A percentile compares a stretch with the other conserved stretches of the same genome.
Evolutionary conservation across 2,113 vertebrate species (phyloP).

Genomic region (Nematolebias whitei): DNA sequence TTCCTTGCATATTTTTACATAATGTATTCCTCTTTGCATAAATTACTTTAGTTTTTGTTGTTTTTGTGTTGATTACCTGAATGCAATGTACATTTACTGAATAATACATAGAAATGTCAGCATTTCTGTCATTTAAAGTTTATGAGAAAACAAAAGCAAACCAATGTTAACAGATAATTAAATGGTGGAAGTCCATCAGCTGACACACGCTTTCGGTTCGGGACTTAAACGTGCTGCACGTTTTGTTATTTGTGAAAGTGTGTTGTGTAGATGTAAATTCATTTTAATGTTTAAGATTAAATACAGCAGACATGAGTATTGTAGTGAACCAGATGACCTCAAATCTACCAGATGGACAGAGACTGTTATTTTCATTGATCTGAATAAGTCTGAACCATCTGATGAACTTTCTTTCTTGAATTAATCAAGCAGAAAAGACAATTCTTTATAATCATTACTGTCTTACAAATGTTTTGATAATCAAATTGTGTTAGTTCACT

Average conservation of each 20-base stretch:
- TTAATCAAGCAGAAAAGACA: too few relatives aligned
- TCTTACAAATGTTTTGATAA: too few relatives aligned
- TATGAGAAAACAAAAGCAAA: neutral
- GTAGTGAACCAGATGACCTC: too few relatives aligned
- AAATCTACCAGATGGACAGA: too few relatives aligned
- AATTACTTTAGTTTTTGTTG: neutral
- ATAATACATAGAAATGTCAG: neutral
- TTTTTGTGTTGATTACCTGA: constrained; percentile 1
- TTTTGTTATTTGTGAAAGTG: neutral
- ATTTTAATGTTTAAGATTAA: too few relatives aligned
- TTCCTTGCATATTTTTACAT: constrained; percentile 6
- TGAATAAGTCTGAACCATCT: too few relatives aligned
- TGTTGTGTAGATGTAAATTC: neutral
- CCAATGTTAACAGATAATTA: neutral
- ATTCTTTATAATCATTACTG: too few relatives aligned
- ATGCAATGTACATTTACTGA: neutral
- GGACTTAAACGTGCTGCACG: neutral
- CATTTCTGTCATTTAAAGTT: neutral
- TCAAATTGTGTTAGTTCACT: too few relatives aligned
- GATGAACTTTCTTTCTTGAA: too few relatives aligned
- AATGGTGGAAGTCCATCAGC: neutral
- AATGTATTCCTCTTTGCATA: neutral
- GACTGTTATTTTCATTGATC: too few relatives aligned
- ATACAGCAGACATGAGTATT: too few relatives aligned
- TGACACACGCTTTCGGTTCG: too few relatives aligned